Conservation (phyloP, 2,797 vertebrate genomes). For the Arremon aurantiirostris region DNA sequence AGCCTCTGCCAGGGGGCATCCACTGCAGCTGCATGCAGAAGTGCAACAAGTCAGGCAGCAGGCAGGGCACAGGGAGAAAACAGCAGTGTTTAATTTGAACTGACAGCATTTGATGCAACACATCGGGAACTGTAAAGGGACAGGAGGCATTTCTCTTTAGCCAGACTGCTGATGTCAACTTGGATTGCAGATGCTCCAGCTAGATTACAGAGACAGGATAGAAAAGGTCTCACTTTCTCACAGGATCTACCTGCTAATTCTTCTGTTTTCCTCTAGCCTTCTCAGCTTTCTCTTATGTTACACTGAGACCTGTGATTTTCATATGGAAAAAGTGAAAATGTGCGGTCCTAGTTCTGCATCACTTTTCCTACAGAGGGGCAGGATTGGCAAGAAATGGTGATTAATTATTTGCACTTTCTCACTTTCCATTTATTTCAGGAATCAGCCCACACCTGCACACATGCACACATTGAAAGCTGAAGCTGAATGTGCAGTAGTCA, state of each 20-base stretch:
- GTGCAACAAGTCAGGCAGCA: neutral
- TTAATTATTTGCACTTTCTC: neutral
- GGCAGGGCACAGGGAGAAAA: neutral
- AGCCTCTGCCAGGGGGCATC: neutral
- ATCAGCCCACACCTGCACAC: neutral
- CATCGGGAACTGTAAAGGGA: neutral
- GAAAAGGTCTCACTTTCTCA: neutral
- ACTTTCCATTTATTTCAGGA: neutral
- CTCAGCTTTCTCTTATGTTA: neutral
- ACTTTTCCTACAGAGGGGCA: neutral
- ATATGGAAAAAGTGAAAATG: neutral
- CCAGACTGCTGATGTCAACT: neutral
- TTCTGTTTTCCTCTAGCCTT: neutral
- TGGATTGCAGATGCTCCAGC: neutral
- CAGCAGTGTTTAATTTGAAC: neutral
- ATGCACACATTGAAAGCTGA: neutral
- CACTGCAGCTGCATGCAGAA: neutral
- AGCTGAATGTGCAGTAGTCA: neutral
- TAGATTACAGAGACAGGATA: neutral
- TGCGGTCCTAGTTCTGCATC: neutral
- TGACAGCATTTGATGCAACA: neutral
- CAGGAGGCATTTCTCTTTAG: neutral
- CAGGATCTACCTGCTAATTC: neutral
- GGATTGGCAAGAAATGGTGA: neutral
- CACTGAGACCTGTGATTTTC: neutral